Evolutionary conservation across 2,888 invertebrate genomes (phyloP).

Genomic region (Apotomis turbidana): DNA sequence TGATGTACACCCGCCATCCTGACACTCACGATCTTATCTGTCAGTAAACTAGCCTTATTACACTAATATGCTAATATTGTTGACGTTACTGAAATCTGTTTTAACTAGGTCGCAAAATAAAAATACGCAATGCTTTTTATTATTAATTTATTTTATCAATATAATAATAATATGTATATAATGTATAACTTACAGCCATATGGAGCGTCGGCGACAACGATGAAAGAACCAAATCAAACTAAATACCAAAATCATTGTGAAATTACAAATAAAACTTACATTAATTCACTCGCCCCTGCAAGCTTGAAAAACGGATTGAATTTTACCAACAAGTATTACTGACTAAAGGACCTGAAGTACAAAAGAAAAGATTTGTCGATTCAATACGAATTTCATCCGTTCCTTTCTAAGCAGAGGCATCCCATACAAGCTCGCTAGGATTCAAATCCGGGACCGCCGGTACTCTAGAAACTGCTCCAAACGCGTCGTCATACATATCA

Average conservation of each 20-base stretch:
- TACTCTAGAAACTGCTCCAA: no score
- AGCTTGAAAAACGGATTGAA: slow-evolving; percentile 67
- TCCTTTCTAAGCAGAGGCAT: neutral
- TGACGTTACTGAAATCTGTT: no score
- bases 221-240: slow-evolving; percentile 34
- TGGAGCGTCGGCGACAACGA: slow-evolving; percentile 53
- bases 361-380: slow-evolving; percentile 3
- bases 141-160: slow-evolving; percentile 83
- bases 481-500: no score
- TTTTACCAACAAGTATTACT: slow-evolving; percentile 55
- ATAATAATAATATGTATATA: slow-evolving; percentile 82
- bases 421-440: neutral
- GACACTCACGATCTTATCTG: no score
- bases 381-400: neutral
- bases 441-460: no score
- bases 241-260: slow-evolving; percentile 50
- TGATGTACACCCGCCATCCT: no score
- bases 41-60: no score
- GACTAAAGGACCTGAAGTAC: slow-evolving; percentile 50
- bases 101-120: slow-evolving; percentile 49
- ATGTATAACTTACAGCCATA: slow-evolving; percentile 82
- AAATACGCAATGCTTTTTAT: slow-evolving; percentile 64
- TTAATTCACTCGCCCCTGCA: slow-evolving; percentile 53
- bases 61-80: no score
- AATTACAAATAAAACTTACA: slow-evolving; percentile 58